Evolutionary conservation across 2,888 invertebrate genomes (phyloP).

Genomic region (Boloria selene): DNA sequence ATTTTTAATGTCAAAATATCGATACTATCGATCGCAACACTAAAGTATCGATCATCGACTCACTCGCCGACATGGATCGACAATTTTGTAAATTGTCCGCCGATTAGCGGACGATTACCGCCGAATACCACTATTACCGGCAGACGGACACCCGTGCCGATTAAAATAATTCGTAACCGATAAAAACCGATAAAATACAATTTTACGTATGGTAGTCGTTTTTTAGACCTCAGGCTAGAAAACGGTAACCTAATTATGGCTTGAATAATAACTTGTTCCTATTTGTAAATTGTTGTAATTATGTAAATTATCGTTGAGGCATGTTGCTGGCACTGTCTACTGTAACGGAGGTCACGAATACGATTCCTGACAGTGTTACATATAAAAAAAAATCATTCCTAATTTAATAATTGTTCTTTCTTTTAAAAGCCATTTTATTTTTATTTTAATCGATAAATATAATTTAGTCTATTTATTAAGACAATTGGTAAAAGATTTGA

Average conservation of each 20-base stretch:
- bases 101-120: slow-evolving; percentile 81
- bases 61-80: slow-evolving; percentile 79
- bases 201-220: slow-evolving; percentile 62
- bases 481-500: too few species aligned
- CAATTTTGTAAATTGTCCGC: slow-evolving; percentile 81
- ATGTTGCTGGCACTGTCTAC: too few species aligned
- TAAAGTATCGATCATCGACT: slow-evolving; percentile 63
- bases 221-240: slow-evolving; percentile 50
- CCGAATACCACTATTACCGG: slow-evolving; percentile 63
- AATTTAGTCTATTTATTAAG: too few species aligned
- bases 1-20: slow-evolving; percentile 44
- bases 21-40: slow-evolving; percentile 58
- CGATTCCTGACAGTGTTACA: too few species aligned
- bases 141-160: slow-evolving; percentile 80
- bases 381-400: too few species aligned
- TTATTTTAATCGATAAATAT: too few species aligned
- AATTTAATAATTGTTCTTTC: too few species aligned
- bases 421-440: too few species aligned
- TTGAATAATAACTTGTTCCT: background rate
- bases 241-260: slow-evolving; percentile 34
- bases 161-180: slow-evolving; percentile 81
- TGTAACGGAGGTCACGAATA: too few species aligned
- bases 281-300: slow-evolving; percentile 3
- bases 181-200: slow-evolving; percentile 76
- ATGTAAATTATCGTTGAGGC: background rate